Evolutionary conservation across 2,888 invertebrate species (phyloP).

Genomic region (Lordiphosa fenestrarum): DNA sequence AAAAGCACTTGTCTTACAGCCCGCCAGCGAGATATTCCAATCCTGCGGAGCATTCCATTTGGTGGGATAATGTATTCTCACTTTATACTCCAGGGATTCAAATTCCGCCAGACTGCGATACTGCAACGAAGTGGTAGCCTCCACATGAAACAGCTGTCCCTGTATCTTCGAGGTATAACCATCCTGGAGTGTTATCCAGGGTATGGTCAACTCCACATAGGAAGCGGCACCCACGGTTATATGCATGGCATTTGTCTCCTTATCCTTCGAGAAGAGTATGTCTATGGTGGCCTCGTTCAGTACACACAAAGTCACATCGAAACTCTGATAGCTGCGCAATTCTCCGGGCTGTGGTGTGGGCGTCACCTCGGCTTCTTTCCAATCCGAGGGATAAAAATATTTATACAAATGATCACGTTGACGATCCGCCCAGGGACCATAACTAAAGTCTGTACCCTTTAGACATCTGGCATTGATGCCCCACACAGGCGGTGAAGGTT

Average conservation of each 20-base stretch:
- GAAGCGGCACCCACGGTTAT: slow-evolving; percentile 97
- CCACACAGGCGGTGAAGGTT: slow-evolving; percentile 96
- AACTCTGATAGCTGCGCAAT: slow-evolving; percentile 92
- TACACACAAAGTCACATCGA: slow-evolving; percentile 94
- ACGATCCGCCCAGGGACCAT: slow-evolving; percentile 99
- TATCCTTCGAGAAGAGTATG: slow-evolving; percentile 94
- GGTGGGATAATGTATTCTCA: slow-evolving; percentile 90
- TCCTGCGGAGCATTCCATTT: slow-evolving; percentile 98
- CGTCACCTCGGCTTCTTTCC: slow-evolving; percentile 89
- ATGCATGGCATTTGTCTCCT: slow-evolving; percentile 97
- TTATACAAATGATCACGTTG: slow-evolving; percentile 97
- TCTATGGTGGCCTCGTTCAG: slow-evolving; percentile 97
- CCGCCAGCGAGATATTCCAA: slow-evolving; percentile 95
- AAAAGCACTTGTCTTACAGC: slow-evolving; percentile 95
- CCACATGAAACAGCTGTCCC: slow-evolving; percentile 95
- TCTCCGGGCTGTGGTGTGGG: slow-evolving; percentile 93
- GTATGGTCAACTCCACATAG: slow-evolving; percentile 97
- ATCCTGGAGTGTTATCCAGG: slow-evolving; percentile 93
- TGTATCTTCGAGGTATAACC: slow-evolving; percentile 95
- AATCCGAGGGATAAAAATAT: slow-evolving; percentile 97
- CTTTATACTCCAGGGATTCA: slow-evolving; percentile 95
- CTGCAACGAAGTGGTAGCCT: slow-evolving; percentile 96
- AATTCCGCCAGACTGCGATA: slow-evolving; percentile 96
- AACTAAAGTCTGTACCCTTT: slow-evolving; percentile 95
- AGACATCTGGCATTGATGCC: slow-evolving; percentile 97